Base-by-base conservation (phyloP, 2,113 vertebrate genomes). In the Barnardius zonarius region DNA sequence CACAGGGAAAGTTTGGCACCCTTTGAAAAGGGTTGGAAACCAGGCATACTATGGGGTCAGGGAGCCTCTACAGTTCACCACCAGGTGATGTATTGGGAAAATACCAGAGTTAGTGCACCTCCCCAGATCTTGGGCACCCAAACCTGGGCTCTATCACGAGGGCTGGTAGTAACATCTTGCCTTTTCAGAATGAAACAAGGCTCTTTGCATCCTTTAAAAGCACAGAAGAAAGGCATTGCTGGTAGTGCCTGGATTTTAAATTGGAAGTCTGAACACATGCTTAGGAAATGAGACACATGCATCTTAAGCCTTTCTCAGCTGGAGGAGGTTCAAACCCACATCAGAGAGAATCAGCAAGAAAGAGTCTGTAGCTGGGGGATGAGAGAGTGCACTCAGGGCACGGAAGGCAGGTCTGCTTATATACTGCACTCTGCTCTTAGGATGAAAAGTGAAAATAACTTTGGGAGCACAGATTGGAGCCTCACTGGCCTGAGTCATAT, bases 331-430 rank as follows among this genome's bases (percentile, higher is more conserved):
- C 92, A 93, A 93, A 86, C 28, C 63, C 80, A 74, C 73, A 88
- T 90, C 72, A 94, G 76, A 94, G 90, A 91, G 39, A 79, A 44
- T 35, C 63, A 54, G n/a, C 77, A 86, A 86, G 75, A 25, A 73
- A 57, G 17, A 76, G 44, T 28, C 44, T 80, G 63, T 44, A 80
- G 79, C 64, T 8, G 20, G 88, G 43, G 55, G 35, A 55, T 69
- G 41, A 83, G 49, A 6, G 24, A 67, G 39, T 46, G 25, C 41
- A 44, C 37, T 68, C 0, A 0, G 78, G 69, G 55, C 55, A 64
- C 49, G 52, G 64, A 90, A 91, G 41, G 54, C 72, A 94, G 44
- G 6, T 70, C 83, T 90, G 63, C 59, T 55, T 86, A 73, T 25
- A 64, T 41, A 44, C 27, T 66, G 72, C 59, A 11, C 28, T 77